Evolutionary conservation across 2,888 invertebrate species (phyloP).

Genomic region (Sphecodes monilicornis): DNA sequence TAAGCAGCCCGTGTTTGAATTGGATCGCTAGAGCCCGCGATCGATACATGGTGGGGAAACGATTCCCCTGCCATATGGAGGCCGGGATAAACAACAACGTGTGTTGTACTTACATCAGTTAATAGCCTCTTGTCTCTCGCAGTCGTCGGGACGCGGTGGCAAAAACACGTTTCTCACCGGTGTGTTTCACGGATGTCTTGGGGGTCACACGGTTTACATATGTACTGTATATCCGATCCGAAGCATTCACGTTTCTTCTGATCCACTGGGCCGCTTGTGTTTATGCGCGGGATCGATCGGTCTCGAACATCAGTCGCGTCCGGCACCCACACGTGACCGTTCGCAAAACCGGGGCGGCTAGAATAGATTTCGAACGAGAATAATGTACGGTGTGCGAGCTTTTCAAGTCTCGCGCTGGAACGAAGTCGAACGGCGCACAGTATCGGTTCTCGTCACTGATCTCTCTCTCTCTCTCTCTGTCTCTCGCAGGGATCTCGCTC

Average conservation of each 20-base stretch:
- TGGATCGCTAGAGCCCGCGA: constrained; percentile 8
- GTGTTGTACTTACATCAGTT: constrained; percentile 61
- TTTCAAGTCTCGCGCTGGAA: no score
- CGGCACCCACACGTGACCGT: constrained; percentile 57
- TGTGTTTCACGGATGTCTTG: constrained; percentile 32
- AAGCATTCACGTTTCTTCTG: constrained; percentile 7
- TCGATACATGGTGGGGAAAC: constrained; percentile 17
- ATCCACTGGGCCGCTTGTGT: constrained; percentile 17
- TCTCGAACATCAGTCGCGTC: constrained; percentile 23
- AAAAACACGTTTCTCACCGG: constrained; percentile 52
- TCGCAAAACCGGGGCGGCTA: constrained; percentile 24
- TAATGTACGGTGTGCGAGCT: no score
- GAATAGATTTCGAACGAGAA: not conserved
- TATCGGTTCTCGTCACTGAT: not conserved
- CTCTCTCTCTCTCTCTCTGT: no score
- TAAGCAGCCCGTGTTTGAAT: constrained; percentile 7
- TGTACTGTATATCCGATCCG: constrained; percentile 59
- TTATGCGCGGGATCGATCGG: constrained; percentile 16
- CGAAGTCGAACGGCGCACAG: not conserved
- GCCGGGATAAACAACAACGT: not conserved
- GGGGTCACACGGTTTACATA: constrained; percentile 31
- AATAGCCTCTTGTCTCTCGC: constrained; percentile 53
- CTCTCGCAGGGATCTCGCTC: not conserved
- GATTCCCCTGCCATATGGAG: constrained; percentile 60
- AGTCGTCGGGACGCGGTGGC: constrained; percentile 59